Evolutionary conservation across 2,797 vertebrate genomes (phyloP), one percentile per base, ranked within the genome.

Genomic region (Remorina albescens): DNA sequence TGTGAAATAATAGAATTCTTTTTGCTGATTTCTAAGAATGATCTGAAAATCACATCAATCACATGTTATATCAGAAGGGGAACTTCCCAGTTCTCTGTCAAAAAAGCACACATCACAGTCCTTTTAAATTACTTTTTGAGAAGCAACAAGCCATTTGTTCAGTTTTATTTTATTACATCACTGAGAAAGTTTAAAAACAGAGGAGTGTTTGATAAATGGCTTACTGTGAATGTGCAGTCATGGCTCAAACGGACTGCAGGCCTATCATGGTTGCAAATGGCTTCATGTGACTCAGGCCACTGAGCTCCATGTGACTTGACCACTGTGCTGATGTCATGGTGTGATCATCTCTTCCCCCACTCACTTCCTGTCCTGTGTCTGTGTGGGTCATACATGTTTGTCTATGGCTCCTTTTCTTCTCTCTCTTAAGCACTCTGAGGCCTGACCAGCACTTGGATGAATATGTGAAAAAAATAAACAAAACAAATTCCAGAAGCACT

Each of bases 211-310:
- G 1, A 15, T 18, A 8, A 32, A 18, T 61, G 32, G 18, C 8
- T 54, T 23, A 36, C 3, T 59, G 36, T 63, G 37, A 57, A n/a
- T 37, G 19, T 63, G 58, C 18, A 34, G 26, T 41, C 8, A 0
- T 32, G 44, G 53, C 39, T 67, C 28, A 32, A 1, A 53, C 26
- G 23, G 46, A 60, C 59, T 28, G 6, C 26, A 53, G 37, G 28
- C 18, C 8, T 39, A 9, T 57, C 3, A 12, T 36, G 23, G 23
- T 6, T 51, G 25, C 76, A 63, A 46, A 82, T 50, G 50, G 1
- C 71, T 73, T 28, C 66, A 50, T 82, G 71, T 91, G 89, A 88
- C 72, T 79, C 82, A 76, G 60, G 11, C 53, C 19, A 62, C 28
- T 60, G 56, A 70, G 59, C 73, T 12, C 6, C 81, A n/a, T 68